Evolutionary conservation across 2,113 vertebrate species (phyloP).

Genomic region (Sinocyclocheilus anshuiensis): DNA sequence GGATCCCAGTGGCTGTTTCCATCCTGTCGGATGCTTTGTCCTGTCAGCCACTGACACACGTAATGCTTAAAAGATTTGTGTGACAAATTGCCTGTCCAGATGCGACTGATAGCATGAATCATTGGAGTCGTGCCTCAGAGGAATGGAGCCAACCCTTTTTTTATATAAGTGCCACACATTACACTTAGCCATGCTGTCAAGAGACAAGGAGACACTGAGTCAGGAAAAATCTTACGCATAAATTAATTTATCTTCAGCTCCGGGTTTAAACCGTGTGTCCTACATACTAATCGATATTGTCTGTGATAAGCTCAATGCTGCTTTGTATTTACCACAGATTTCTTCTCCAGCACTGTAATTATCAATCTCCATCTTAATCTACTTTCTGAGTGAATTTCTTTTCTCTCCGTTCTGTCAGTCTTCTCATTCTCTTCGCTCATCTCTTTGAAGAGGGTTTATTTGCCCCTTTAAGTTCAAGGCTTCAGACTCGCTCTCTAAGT

Average conservation of each 20-base stretch:
- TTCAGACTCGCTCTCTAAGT: conserved; percentile 10
- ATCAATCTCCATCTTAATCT: background rate
- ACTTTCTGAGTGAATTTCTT: background rate
- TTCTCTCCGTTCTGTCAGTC: background rate
- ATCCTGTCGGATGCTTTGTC: background rate
- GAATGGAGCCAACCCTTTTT: background rate
- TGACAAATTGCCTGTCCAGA: conserved; percentile 39
- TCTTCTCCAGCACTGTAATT: background rate
- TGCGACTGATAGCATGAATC: conserved; percentile 35
- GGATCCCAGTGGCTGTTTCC: background rate
- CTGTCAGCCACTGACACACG: background rate
- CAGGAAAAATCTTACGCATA: conserved; percentile 10
- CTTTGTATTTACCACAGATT: background rate
- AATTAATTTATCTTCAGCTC: conserved; percentile 7
- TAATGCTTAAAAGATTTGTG: conserved; percentile 16
- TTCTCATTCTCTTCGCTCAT: background rate
- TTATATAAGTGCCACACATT: background rate
- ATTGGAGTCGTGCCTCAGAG: background rate
- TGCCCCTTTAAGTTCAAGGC: background rate
- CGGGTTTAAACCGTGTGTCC: background rate
- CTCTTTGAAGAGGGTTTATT: background rate
- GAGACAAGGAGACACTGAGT: background rate
- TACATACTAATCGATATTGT: conserved; percentile 11
- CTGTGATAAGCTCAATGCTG: background rate
- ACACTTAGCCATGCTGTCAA: background rate